Evolutionary conservation across 2,888 invertebrate species (phyloP).

Genomic region (Octonoba sinensis): DNA sequence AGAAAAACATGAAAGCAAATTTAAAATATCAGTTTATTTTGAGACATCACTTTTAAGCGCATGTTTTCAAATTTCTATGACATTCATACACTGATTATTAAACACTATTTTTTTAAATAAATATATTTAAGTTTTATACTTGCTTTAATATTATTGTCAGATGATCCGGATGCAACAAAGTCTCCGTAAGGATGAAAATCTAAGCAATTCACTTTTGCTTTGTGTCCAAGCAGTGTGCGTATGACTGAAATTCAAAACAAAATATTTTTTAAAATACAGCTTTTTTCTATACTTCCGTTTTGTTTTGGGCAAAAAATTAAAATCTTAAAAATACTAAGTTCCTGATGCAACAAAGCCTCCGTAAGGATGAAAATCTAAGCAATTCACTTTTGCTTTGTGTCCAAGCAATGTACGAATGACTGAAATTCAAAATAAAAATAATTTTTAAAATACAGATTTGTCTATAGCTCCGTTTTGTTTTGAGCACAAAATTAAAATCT

Average conservation of each 20-base stretch:
- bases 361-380: conserved; percentile 95
- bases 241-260: conserved; percentile 74
- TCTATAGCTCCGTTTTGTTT: too few relatives aligned
- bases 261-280: too few relatives aligned
- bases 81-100: too few relatives aligned
- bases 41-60: too few relatives aligned
- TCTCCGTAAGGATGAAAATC: conserved; percentile 98
- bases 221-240: conserved; percentile 90
- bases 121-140: neutral
- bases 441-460: too few relatives aligned
- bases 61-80: too few relatives aligned
- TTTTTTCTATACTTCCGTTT: too few relatives aligned
- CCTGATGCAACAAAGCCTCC: conserved; percentile 95
- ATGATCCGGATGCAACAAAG: conserved; percentile 91
- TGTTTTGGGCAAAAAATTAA: too few relatives aligned
- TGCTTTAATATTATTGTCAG: conserved; percentile 88
- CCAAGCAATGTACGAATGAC: conserved; percentile 89
- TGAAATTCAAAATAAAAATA: conserved; percentile 67
- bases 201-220: conserved; percentile 85
- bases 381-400: conserved; percentile 86
- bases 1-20: too few relatives aligned
- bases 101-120: too few relatives aligned
- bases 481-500: too few relatives aligned
- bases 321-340: too few relatives aligned
- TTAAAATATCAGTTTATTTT: conserved; percentile 1